A percentile compares a stretch with the other conserved stretches of the same genome.
Evolutionary conservation across 2,113 vertebrate species (phyloP).

Genomic region (Diglossa brunneiventris): DNA sequence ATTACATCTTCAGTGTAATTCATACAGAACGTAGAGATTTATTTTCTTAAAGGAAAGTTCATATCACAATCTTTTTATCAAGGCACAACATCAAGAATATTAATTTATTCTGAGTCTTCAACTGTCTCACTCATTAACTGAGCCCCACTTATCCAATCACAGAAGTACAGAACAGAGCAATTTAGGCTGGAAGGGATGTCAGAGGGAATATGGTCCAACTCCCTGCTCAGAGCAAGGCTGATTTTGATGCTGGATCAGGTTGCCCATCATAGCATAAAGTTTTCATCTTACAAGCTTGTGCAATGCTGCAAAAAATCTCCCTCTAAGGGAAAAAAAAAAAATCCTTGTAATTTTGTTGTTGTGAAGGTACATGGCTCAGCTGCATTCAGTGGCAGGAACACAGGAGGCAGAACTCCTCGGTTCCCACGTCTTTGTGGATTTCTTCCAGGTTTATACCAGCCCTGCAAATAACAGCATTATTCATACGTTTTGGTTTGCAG

Average conservation of each 20-base stretch:
- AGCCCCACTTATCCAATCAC: background rate
- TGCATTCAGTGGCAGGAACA: background rate
- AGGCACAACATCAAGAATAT: background rate
- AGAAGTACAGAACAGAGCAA: background rate
- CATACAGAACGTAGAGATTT: background rate
- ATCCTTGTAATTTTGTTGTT: background rate
- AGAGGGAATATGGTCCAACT: background rate
- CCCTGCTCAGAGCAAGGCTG: background rate
- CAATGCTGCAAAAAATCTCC: background rate
- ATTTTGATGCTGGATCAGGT: background rate
- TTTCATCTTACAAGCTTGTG: background rate
- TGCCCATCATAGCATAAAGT: background rate
- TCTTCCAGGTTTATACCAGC: conserved; percentile 1
- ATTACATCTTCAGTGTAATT: background rate
- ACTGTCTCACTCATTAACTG: background rate
- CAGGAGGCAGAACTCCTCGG: background rate
- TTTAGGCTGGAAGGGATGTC: background rate
- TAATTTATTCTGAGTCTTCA: background rate
- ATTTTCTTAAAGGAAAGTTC: background rate
- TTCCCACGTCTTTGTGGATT: background rate
- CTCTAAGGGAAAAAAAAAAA: background rate
- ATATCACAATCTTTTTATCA: background rate
- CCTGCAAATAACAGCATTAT: conserved; percentile 15
- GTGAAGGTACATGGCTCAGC: background rate
- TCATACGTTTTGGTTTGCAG: background rate